Evolutionary conservation across 2,113 vertebrate species (phyloP), one percentile per base, ranked within the genome.

Genomic region (Indicator indicator): DNA sequence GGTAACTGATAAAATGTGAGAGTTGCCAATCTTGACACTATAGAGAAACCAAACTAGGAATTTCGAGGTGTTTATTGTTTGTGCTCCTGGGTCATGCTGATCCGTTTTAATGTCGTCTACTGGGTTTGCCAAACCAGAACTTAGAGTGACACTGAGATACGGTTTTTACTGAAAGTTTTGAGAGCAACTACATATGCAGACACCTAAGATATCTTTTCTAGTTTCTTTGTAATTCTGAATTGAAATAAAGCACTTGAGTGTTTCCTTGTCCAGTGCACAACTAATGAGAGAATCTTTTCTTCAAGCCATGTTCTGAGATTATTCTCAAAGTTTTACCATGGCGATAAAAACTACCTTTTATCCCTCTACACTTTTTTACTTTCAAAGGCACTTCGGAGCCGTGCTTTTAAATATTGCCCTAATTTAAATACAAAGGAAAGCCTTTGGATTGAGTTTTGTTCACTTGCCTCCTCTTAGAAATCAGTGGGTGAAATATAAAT

Each of bases 1-100:
- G 97, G 97, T 97, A 97, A 97, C 97, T 97, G 97, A 97, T 98
- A 97, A 98, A 98, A 97, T 94, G 94, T 96, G 95, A 50, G 91
- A 92, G 91, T 94, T 97, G 94, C 93, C 94, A 75, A 89, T 93
- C 82, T 71, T 96, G 71, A 97, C 96, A 96, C 95, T 89, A 63
- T 33, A 86, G 91, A 93, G 77, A 97, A 97, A 95, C 76, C 80
- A 93, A 92, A 72, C 48, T 26, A 95, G 62, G 84, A 97, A 95
- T 95, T 97, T 96, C 55, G 13, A 83, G 73, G 73, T 87, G 80
- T 86, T 95, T 93, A 89, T 89, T 94, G 79, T 91, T 92, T 94
- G 89, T 93, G 67, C 28, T 95, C 65, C 69, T 86, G 70, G 88
- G 83, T 95, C 89, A 85, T 60, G 46, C 18, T 71, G 88, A 80